Base-by-base conservation (phyloP, 2,113 vertebrate species). In the Chlamydotis undulata region DNA sequence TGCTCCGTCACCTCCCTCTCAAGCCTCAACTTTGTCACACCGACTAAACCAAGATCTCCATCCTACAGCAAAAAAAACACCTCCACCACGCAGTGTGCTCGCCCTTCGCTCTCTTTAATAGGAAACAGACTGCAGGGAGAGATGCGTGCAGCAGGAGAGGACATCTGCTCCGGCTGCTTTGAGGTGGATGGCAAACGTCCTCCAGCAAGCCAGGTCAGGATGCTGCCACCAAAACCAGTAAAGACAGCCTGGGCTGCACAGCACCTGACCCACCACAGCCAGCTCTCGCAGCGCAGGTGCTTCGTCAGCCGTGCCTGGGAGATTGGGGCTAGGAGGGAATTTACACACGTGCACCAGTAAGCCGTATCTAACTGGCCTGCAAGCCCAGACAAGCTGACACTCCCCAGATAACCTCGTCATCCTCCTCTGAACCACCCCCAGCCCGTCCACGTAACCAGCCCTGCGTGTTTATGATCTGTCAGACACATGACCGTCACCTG, bases 321-420 rank as follows among this genome's bases (percentile, higher is more conserved):
- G 74, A 45, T 37, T 47, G 1, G 1, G 19, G 85, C 67, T 2
- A n/a, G 90, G 45, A 90, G 31, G 52, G 71, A 70, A 83, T 70
- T 55, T 45, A 52, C 3, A 31, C 2, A 45, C 61, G 6, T 6
- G 3, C 50, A 56, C 67, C 79, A 80, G 60, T 76, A 12, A 77
- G 83, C 37, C 15, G 64, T 82, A 96, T 69, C 89, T 73, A 68
- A 87, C 73, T 56, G 89, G 81, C 53, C 93, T 89, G 87, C 91
- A 78, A 93, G 95, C 61, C 89, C 91, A 89, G 89, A 68, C 95
- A 92, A n/a, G 95, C 96, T 79, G 95, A 68, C 91, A 84, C 93
- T 49, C 89, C 89, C 84, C 29, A 87, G 95, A 94, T 91, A 97
- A 86, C 93, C 80, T 24, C 16, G 12, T 83, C 90, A 94, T 89